phyloP scores from a whole-genome alignment of 2,113 vertebrate genomes.

The Colaptes auratus region DNA sequence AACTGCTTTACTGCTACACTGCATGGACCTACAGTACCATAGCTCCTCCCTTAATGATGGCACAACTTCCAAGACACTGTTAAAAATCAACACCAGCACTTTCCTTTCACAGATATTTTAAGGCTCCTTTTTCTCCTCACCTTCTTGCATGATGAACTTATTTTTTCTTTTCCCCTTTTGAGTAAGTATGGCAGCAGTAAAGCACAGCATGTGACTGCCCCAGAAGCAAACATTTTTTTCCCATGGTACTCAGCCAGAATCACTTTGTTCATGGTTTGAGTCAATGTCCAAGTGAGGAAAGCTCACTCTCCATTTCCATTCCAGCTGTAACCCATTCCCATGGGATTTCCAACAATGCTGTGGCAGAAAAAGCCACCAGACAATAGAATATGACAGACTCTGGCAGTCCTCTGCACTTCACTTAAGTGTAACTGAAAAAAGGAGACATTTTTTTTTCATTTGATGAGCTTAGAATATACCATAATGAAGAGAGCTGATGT shows the following conservation, averaged over 20 bases:
- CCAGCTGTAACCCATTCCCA: not conserved
- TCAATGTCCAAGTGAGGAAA: not conserved
- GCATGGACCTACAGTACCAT: not conserved
- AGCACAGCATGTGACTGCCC: not conserved
- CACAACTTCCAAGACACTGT: not conserved
- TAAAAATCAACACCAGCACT: not conserved
- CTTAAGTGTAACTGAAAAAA: not conserved
- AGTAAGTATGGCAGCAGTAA: not conserved
- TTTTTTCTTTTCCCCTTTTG: not conserved
- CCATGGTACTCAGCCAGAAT: not conserved
- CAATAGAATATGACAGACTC: not conserved
- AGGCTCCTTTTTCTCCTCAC: not conserved
- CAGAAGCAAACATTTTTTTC: not conserved
- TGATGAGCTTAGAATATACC: not conserved
- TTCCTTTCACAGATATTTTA: not conserved
- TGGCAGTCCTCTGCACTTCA: not conserved
- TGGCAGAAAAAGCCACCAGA: not conserved
- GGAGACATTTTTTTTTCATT: not conserved
- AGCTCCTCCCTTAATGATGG: not conserved
- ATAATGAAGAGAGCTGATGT: not conserved
- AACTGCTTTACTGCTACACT: not conserved
- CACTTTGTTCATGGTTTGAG: not conserved
- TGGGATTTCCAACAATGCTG: not conserved
- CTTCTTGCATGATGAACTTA: not conserved
- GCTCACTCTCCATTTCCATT: not conserved